Conservation (phyloP, 1,140 invertebrate genomes). For the Brachystomella parvula region DNA sequence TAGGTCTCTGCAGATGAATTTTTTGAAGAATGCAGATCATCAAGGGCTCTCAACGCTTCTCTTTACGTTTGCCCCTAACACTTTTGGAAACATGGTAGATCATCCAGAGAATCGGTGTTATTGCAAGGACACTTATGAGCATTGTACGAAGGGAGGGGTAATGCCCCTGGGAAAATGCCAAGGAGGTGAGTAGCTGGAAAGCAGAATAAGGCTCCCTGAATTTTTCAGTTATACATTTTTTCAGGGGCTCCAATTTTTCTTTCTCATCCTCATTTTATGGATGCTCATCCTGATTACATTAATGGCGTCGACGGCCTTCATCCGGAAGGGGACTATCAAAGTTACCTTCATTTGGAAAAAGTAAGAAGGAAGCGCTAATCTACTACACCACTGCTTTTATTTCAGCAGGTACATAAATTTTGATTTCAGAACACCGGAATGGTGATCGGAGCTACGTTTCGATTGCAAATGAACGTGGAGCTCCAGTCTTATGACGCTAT, state of each 20-base stretch:
- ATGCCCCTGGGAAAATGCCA: conserved; percentile 58
- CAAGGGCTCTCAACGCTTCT: conserved; percentile 59
- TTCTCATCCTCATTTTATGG: conserved; percentile 72
- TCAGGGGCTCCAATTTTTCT: conserved; percentile 57
- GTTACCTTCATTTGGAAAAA: conserved; percentile 66
- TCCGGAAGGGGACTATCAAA: conserved; percentile 59
- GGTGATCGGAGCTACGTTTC: conserved; percentile 45
- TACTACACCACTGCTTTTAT: conserved; percentile 17
- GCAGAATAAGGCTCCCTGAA: not conserved
- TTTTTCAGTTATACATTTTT: not conserved
- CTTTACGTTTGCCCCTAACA: conserved; percentile 49
- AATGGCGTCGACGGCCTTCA: conserved; percentile 59
- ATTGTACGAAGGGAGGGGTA: conserved; percentile 61
- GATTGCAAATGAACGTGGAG: conserved; percentile 51
- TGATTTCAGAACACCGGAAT: conserved; percentile 46
- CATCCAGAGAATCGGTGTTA: conserved; percentile 64
- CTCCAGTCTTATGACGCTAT: conserved; percentile 43
- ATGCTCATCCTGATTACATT: conserved; percentile 56
- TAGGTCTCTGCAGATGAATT: conserved; percentile 46
- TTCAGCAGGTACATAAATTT: not conserved
- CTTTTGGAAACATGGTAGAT: conserved; percentile 58
- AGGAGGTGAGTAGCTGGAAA: conserved; percentile 23
- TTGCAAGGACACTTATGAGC: conserved; percentile 53
- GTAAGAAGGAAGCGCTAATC: conserved; percentile 45
- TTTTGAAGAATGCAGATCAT: conserved; percentile 51